Evolutionary conservation across 2,888 invertebrate genomes (phyloP), one percentile per base, ranked within the genome.

Genomic region (Flabesymbios commensalis): DNA sequence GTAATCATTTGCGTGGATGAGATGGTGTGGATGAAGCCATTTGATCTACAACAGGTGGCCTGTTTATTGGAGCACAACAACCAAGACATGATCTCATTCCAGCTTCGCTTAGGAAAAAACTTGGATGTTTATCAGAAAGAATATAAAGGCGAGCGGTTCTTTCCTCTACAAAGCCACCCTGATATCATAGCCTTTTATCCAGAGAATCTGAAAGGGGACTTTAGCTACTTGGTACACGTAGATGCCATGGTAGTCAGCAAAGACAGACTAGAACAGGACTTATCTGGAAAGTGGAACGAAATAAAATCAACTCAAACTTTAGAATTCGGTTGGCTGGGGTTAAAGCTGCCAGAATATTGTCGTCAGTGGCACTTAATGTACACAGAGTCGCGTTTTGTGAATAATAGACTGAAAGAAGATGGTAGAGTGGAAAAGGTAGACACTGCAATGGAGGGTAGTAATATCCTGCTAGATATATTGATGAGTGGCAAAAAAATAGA

Each of bases 291-390:
- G 5, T 19, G 52, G 14, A 32, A 10, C 24, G 24, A 2, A 26
- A n/a, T 26, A 24, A 1, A 17, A 17, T n/a, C 26, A 2, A 57
- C 58, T 4, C 28, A 29, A 7, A 29, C 28, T 28, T n/a, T 62
- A 47, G 62, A 62, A 33, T 31, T 29, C 26, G 14, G n/a, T 19
- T 58, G 57, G 62, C 26, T 52, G 22, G 31, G 19, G 7, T 2
- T 5, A 17, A 7, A 24, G 17, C 43, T 53, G 39, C 57, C 43
- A 36, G 29, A 3, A 36, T 26, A 47, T 22, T 39, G 52, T 45
- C 62, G 45, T 1, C 58, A 53, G 39, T 62, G 62, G 62, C 62
- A 62, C 26, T 29, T 62, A 0, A 59, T 62, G 45, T 62, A 47
- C 47, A 17, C n/a, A 1, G 22, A 52, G 19, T 53, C 53, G 24